Base-by-base conservation (phyloP, 2,888 invertebrate genomes). In the Coremacera marginata region DNA sequence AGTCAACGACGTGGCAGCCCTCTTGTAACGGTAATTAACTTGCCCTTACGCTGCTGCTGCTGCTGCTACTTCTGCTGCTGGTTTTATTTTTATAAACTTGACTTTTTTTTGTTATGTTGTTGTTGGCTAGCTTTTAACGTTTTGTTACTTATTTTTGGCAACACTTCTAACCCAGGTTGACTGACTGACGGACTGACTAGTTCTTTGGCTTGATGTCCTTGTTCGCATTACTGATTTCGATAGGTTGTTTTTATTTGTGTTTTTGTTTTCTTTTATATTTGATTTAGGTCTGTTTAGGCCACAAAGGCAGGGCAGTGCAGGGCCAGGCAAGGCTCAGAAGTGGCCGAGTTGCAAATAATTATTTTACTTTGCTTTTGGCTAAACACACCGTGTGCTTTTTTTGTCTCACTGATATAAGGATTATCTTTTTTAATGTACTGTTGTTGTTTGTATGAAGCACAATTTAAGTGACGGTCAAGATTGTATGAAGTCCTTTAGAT, bases 1-100 rank as follows among this genome's bases (percentile, higher is more conserved):
- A 63, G 73, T 62, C 34, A 73, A 51, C 63, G 37, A 60, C 16
- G 72, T 25, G 49, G n/a, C 62, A 72, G 62, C 63, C n/a, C 27
- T 49, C 73, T 51, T 63, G 73, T 31, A 73, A 63, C 51, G 62
- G 73, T 63, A 73, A 73, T 73, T 73, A 63, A 73, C 63, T 73
- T 52, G 44, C 62, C 52, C 31, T 63, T 63, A 57, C 62, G 16
- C 11, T 73, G 63, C 9, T 49, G 51, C 67, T 19, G 22, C 55
- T 19, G 25, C 51, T 68, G 49, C 14, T 68, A 4, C 49, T 22
- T 22, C 25, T 68, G 19, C 16, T 34, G 4, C 31, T 65, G 25
- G 16, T 31, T 65, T 65, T 31, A 34, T 65, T n/a, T 65, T 27
- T 4, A 31, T 65, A 19, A 31, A 2, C 34, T 25, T 63, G 25